phyloP scores from a whole-genome alignment of 2,113 vertebrate species.

The Chroicocephalus ridibundus region DNA sequence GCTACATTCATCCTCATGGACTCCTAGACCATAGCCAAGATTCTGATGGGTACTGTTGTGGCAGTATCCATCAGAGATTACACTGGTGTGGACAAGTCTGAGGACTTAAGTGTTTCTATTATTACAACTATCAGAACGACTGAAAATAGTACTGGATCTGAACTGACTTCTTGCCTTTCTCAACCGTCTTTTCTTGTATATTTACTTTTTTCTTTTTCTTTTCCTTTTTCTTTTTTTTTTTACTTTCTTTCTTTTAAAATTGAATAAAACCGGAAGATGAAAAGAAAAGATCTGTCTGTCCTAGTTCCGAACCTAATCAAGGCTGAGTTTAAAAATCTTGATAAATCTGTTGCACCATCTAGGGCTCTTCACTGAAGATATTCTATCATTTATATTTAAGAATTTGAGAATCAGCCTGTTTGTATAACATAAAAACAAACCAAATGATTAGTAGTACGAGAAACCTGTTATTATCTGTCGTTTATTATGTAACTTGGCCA shows the following conservation, averaged over 20 bases:
- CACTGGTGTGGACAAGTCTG: not conserved
- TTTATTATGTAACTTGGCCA: not conserved
- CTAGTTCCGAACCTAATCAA: not conserved
- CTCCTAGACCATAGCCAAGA: not conserved
- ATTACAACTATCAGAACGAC: not conserved
- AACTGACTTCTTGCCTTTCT: not conserved
- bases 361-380: not conserved
- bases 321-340: not conserved
- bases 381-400: not conserved
- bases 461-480: not conserved
- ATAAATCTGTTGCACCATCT: not conserved
- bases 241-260: not conserved
- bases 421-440: not conserved
- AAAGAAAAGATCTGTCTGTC: not conserved
- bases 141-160: not conserved
- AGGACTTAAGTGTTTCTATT: not conserved
- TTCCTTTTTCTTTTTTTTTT: not conserved
- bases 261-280: not conserved
- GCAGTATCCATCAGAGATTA: not conserved
- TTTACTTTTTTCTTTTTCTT: not conserved
- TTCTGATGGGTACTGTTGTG: not conserved
- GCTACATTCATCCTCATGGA: not conserved
- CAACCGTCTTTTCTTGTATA: not conserved
- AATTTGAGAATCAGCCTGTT: not conserved
- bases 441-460: not conserved